Evolutionary conservation across 2,113 vertebrate genomes (phyloP).

Genomic region (Mobula hypostoma): DNA sequence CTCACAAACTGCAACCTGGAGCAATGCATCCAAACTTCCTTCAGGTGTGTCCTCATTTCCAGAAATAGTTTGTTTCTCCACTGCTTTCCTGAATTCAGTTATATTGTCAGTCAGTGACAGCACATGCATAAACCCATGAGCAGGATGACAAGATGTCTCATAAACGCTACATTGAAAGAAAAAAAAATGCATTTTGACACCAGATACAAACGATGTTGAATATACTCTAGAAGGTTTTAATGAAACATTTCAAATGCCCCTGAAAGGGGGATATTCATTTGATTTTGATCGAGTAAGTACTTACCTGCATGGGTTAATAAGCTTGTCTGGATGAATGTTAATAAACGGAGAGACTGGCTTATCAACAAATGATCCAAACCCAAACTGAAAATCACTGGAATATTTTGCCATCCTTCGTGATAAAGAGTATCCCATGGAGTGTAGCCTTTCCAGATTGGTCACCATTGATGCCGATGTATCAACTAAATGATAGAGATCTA

Average conservation of each 20-base stretch:
- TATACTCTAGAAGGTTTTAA: background rate
- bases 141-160: conserved; percentile 81
- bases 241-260: background rate
- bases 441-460: conserved; percentile 84
- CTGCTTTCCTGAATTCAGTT: conserved; percentile 80
- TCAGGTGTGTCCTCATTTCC: conserved; percentile 96
- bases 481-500: conserved; percentile 95
- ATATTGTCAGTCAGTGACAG: conserved; percentile 85
- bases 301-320: conserved; percentile 92
- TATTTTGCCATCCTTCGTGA: conserved; percentile 81
- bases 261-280: background rate
- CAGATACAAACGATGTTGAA: background rate
- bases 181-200: conserved; percentile 34
- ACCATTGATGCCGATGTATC: conserved; percentile 96
- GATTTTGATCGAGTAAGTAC: conserved; percentile 30
- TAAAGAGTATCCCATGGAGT: conserved; percentile 80
- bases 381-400: conserved; percentile 82
- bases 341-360: conserved; percentile 95
- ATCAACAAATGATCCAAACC: conserved; percentile 95
- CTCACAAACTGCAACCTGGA: conserved; percentile 91
- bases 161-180: conserved; percentile 64
- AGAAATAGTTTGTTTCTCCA: conserved; percentile 85
- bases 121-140: conserved; percentile 89
- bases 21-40: conserved; percentile 91
- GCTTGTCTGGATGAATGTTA: conserved; percentile 85